phyloP scores from a whole-genome alignment of 2,888 invertebrate genomes.

The Pterobdella sp. region DNA sequence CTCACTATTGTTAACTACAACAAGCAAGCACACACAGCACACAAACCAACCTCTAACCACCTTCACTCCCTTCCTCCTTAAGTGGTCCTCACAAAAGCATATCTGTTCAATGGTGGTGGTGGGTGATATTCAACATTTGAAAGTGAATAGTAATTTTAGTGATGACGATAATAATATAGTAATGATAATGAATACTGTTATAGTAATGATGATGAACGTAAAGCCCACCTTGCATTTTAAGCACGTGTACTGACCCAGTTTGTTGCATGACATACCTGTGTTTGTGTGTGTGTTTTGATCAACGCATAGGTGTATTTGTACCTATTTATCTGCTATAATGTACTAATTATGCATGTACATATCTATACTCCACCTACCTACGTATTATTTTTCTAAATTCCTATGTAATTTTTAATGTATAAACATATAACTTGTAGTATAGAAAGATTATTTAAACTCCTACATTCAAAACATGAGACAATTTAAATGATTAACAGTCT shows the following conservation, averaged over 20 bases:
- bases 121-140: neutral
- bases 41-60: too few relatives aligned
- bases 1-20: too few relatives aligned
- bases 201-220: neutral
- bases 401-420: neutral
- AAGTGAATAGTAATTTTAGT: too few relatives aligned
- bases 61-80: slow-evolving; percentile 79
- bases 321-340: too few relatives aligned
- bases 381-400: neutral
- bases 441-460: too few relatives aligned
- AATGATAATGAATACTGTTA: too few relatives aligned
- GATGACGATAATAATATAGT: too few relatives aligned
- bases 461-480: too few relatives aligned
- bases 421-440: neutral
- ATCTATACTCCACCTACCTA: too few relatives aligned
- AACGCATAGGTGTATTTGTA: neutral
- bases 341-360: too few relatives aligned
- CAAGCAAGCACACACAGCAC: too few relatives aligned
- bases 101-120: slow-evolving; percentile 51
- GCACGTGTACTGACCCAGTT: slow-evolving; percentile 86
- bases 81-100: slow-evolving; percentile 93
- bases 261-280: slow-evolving; percentile 83
- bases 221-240: slow-evolving; percentile 70
- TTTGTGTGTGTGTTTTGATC: slow-evolving; percentile 30
- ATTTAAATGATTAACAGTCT: too few relatives aligned